Evolutionary conservation across 2,113 vertebrate genomes (phyloP), one percentile per base, ranked within the genome.

Genomic region (Picathartes gymnocephalus): DNA sequence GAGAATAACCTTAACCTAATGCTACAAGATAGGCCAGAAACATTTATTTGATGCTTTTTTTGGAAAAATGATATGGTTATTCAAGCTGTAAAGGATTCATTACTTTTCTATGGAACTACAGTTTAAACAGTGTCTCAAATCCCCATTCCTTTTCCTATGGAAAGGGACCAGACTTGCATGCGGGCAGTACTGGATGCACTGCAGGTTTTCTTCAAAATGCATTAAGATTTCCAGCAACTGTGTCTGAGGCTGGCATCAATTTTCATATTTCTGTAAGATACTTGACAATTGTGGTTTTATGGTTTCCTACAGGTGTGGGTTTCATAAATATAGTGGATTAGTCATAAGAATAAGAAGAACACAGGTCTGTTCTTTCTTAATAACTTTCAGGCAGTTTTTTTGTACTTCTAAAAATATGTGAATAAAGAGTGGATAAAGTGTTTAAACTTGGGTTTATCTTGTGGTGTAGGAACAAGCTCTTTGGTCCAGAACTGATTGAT

Each of bases 1-100:
- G 82, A 90, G 90, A 92, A 64, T 91, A 96, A 91, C 81, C 62
- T 93, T 93, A 95, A 80, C 74, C 54, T 88, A 82, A 78, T 93
- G 85, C 51, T 87, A 68, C 71, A 51, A 81, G 79, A 48, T 66
- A 92, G 54, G 44, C 54, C 30, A 65, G 58, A 85, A 92, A 39
- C 77, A 74, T 37, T 51, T 79, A 89, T 89, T 81, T 93, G 62
- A 61, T 54, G 37, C 70, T 88, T 92, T 89, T 93, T 93, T 92
- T 76, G 10, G 51, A 76, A 89, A 95, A 93, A 61, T 23, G 6
- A 51, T 84, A 39, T n/a, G 66, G 30, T 87, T 80, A 66, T 90
- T 60, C 54, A 61, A 47, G 47, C 65, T 93, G 10, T 81, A 71
- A 90, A 82, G 51, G 74, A 47, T 73, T 87, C 39, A 47, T 87